Percentiles rank a stretch among this genome's conserved stretches.
Evolutionary conservation across 1,140 invertebrate genomes (phyloP).

Genomic region (Brachionus manjavacas): DNA sequence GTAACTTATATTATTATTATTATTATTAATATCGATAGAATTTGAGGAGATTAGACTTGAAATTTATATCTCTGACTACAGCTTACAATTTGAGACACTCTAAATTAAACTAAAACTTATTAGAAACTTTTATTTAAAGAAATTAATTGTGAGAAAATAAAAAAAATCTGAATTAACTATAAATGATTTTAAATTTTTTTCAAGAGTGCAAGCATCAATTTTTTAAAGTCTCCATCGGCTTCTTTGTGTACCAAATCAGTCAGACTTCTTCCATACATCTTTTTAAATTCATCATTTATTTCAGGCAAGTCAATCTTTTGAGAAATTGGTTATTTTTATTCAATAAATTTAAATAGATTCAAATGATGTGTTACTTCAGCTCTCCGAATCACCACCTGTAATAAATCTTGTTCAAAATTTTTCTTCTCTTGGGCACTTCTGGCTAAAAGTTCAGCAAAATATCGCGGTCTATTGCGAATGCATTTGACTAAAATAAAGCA

Average conservation of each 20-base stretch:
- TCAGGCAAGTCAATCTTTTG: slow-evolving; percentile 25
- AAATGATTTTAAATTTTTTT: background rate
- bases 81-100: no score
- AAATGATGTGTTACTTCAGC: background rate
- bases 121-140: no score
- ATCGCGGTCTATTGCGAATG: background rate
- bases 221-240: slow-evolving; percentile 15
- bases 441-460: slow-evolving; percentile 6
- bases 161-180: background rate
- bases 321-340: background rate
- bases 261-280: background rate
- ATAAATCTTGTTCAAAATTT: slow-evolving; percentile 23
- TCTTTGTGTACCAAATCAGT: background rate
- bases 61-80: no score
- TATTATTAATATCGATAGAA: no score
- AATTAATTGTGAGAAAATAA: background rate
- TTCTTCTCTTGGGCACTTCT: background rate
- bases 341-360: background rate
- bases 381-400: slow-evolving; percentile 17
- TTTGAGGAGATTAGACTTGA: no score
- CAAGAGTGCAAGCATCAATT: background rate
- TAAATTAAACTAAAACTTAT: no score
- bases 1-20: no score
- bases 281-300: slow-evolving; percentile 23
- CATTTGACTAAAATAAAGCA: background rate